Percentiles rank a stretch among this genome's conserved stretches.
phyloP scores from a whole-genome alignment of 2,888 invertebrate genomes.

The Aphidius colemani region DNA sequence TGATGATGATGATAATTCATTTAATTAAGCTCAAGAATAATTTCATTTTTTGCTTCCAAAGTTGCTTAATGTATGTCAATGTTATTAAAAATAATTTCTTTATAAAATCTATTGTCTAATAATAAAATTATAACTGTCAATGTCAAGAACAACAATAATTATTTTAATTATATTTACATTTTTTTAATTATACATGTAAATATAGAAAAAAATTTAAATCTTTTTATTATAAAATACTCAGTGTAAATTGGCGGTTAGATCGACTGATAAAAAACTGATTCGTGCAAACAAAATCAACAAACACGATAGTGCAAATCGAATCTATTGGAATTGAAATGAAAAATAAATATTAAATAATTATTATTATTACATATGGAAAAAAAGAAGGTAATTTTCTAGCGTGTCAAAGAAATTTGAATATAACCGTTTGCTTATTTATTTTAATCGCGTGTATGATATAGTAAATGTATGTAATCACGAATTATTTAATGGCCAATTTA shows the following conservation, averaged over 20 bases:
- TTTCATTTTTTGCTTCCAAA: too few relatives aligned
- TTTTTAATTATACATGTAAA: background rate
- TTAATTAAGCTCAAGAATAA: too few relatives aligned
- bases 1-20: slow-evolving; percentile 16
- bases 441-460: slow-evolving; percentile 33
- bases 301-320: background rate
- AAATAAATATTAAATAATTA: background rate
- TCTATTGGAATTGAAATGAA: slow-evolving; percentile 14
- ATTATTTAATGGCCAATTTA: slow-evolving; percentile 3
- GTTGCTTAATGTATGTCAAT: too few relatives aligned
- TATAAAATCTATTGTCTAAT: too few relatives aligned
- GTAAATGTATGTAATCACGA: slow-evolving; percentile 3
- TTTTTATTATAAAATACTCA: slow-evolving; percentile 3
- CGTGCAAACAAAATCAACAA: slow-evolving; percentile 5
- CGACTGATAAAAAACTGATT: slow-evolving; percentile 7
- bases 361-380: background rate
- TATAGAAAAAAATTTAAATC: background rate
- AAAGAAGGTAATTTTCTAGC: slow-evolving; percentile 30
- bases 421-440: slow-evolving; percentile 22
- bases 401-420: slow-evolving; percentile 33
- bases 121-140: slow-evolving; percentile 13
- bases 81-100: too few relatives aligned
- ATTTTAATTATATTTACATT: too few relatives aligned
- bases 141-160: background rate
- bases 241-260: slow-evolving; percentile 4